A percentile compares a stretch with the other conserved stretches of the same genome.
Conservation (phyloP, 2,797 vertebrate genomes). For the Catharus ustulatus region DNA sequence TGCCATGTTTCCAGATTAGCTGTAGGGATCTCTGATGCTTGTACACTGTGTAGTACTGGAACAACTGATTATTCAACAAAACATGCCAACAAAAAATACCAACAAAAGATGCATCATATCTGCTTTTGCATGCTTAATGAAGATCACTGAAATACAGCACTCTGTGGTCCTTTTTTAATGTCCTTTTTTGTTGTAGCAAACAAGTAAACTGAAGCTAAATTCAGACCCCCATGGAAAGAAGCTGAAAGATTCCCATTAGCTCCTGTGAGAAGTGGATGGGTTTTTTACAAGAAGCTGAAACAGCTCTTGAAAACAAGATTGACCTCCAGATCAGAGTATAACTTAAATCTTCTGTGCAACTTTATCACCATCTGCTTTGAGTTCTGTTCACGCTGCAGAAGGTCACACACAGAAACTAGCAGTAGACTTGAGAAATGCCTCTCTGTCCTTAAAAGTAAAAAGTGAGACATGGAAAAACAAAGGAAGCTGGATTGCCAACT, state of each 20-base stretch:
- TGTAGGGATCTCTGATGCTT: not conserved
- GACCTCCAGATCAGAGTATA: constrained; percentile 1
- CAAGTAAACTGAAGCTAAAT: not conserved
- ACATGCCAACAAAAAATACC: not conserved
- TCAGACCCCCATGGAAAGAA: not conserved
- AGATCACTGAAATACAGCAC: not conserved
- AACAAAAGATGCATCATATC: not conserved
- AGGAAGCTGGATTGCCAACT: not conserved
- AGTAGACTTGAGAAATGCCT: not conserved
- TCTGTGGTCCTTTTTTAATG: not conserved
- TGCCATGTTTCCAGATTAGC: not conserved
- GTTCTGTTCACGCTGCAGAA: constrained; percentile 18
- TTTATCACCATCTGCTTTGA: constrained; percentile 35
- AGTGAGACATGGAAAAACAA: not conserved
- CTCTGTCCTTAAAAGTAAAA: constrained; percentile 11
- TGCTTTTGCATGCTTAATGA: not conserved
- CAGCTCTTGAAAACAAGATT: constrained; percentile 30
- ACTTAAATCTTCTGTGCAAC: constrained; percentile 9
- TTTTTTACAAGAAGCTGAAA: not conserved
- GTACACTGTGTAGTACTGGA: too few species aligned
- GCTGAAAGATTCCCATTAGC: not conserved
- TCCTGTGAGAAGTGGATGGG: not conserved
- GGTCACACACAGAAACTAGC: not conserved
- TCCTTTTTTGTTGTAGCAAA: not conserved
- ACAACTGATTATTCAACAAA: not conserved